Evolutionary conservation across 2,113 vertebrate genomes (phyloP), one percentile per base, ranked within the genome.

Genomic region (Cavia porcellus): DNA sequence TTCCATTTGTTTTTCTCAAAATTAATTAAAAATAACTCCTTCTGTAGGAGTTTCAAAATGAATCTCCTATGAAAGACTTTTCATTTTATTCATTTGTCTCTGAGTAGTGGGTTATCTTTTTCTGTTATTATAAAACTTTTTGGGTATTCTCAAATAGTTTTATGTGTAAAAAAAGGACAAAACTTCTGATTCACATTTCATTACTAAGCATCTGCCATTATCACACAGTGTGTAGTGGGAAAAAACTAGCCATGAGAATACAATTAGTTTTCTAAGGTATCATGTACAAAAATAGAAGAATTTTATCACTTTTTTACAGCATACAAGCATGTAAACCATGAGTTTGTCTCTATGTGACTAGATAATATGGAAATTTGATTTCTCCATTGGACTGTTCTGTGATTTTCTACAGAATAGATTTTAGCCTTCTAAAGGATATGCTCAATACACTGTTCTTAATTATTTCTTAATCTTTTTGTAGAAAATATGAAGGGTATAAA

Each of bases 391-490:
- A 55, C 81, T 89, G 2, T 38, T 86, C 8, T 74, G 1, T 94
- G 55, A 79, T 90, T 61, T 87, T 75, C 20, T 83, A 20, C 42
- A 38, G 62, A 70, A 11, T 42, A 50, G 79, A 25, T 77, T 50
- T 68, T 70, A 70, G 47, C 50, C 30, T 77, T 20, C 52, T 72
- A 94, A 92, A 92, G 47, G 57, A 30, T 62, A 50, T 87, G 45
- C 45, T 55, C 32, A 32, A 38, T 20, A 11, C 42, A 84, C 52
- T n/a, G 17, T 55, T 3, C 79, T 75, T 86, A 74, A 38, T 77
- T 59, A 62, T 89, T 82, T 92, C n/a, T 28, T 80, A 50, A n/a
- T 87, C 15, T 89, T 93, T 86, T 61, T 86, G 68, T 38, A 83
- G n/a, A 83, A 95, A 77, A 79, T 50, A 19, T 79, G 88, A 64